Base-by-base conservation (phyloP, 2,797 vertebrate species). In the Melanogrammus aeglefinus region DNA sequence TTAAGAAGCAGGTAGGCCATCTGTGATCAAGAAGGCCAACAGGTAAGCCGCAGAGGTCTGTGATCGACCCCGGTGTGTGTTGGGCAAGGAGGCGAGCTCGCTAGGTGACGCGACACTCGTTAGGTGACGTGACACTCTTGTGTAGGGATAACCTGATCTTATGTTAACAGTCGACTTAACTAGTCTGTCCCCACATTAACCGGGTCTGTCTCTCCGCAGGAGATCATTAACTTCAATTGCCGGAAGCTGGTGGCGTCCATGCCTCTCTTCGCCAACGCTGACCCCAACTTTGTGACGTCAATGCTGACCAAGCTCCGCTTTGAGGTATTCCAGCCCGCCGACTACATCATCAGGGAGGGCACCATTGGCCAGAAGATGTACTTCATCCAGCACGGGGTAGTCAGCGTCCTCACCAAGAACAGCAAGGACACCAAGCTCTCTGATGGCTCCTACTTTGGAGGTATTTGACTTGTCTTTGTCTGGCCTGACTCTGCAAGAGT, bases 191-290 rank as follows among this genome's bases (percentile, higher is more conserved):
- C 21, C 5, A 4, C 1, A 7, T 24, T 63, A 63, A 63, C 21
- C 16, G 57, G 72, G 12, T 51, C 21, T 77, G 2, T 83, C 73
- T 83, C 73, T 66, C 77, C 84, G 72, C 91, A 99, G 98, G 98
- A 99, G 88, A 99, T 99, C 88, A 97, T 99, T 86, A 99, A 99
- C 91, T 99, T 99, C 81, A 99, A 99, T 90, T 99, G 98, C 89
- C 95, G 98, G 74, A 99, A 99, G 86, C 93, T 99, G 75, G 98
- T 99, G 81, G 98, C 97, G 47, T 96, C 96, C 77, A 99, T 99
- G 98, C 97, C 98, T 0, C 93, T 99, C 85, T 99, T 99, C n/a
- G 98, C 98, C 88, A 97, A 98, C 0, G 98, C 98, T 0, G 98
- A 99, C 86, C 98, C 98, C 33, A 99, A 99, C 92, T 99, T 99